Conservation (phyloP, 2,797 vertebrate genomes). For the Babyrousa celebensis region DNA sequence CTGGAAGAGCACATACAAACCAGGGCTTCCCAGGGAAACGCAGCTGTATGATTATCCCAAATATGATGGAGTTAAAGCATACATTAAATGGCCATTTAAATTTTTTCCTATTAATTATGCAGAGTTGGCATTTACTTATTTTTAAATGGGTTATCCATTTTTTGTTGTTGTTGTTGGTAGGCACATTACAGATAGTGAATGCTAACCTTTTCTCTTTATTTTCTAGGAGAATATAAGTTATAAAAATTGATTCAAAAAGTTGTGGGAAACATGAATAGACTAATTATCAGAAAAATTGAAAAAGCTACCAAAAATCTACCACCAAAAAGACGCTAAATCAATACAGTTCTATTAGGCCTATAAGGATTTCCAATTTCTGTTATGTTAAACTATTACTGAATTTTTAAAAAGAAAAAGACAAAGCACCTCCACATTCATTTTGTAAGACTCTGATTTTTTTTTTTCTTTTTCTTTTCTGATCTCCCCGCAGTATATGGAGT, state of each 20-base stretch:
- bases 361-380: conserved; percentile 6
- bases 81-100: background rate
- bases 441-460: background rate
- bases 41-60: background rate
- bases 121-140: background rate
- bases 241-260: background rate
- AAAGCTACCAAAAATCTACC: background rate
- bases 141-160: conserved; percentile 29
- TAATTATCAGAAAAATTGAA: background rate
- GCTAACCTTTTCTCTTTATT: background rate
- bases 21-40: background rate
- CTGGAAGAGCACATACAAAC: background rate
- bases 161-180: background rate
- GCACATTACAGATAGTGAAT: conserved; percentile 15
- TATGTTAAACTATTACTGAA: background rate
- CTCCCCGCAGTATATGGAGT: too few species aligned
- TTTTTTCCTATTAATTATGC: conserved; percentile 55
- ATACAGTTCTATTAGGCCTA: background rate
- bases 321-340: background rate
- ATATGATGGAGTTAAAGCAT: background rate
- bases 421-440: background rate
- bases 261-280: background rate
- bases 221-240: background rate
- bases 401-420: background rate
- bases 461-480: too few species aligned